A percentile compares a stretch with the other conserved stretches of the same genome.
Conservation (phyloP, 2,113 vertebrate species). For the Arizona elegans region DNA sequence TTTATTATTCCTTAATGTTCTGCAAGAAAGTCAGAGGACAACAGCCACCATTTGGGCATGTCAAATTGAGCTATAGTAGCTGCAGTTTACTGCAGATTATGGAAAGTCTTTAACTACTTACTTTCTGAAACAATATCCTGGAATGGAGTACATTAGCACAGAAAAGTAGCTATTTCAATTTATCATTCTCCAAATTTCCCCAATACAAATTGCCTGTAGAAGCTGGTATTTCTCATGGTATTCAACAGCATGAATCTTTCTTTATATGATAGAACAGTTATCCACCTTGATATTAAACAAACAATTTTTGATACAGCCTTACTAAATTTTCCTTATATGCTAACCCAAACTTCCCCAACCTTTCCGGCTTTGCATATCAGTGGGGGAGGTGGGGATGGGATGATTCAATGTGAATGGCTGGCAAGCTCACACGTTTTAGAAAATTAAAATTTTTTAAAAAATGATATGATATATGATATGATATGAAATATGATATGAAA, state of each 20-base stretch:
- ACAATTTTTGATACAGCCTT: not conserved
- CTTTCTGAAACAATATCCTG: too few relatives aligned
- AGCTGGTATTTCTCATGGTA: not conserved
- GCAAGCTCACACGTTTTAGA: too few relatives aligned
- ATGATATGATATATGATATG: too few relatives aligned
- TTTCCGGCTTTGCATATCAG: too few relatives aligned
- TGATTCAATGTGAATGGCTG: too few relatives aligned
- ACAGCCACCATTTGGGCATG: not conserved
- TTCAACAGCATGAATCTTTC: slow-evolving; percentile 1
- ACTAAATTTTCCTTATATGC: not conserved
- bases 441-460: too few relatives aligned
- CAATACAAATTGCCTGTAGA: not conserved
- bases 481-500: too few relatives aligned
- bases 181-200: not conserved
- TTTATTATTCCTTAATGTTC: not conserved
- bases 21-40: not conserved
- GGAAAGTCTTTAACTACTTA: not conserved
- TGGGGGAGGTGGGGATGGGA: too few relatives aligned
- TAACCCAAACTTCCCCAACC: not conserved
- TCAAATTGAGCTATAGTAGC: not conserved
- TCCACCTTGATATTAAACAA: not conserved
- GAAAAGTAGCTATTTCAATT: not conserved
- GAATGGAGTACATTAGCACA: not conserved
- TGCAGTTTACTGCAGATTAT: not conserved
- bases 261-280: not conserved